Evolutionary conservation across 2,797 vertebrate genomes (phyloP), one percentile per base, ranked within the genome.

Genomic region (Platalea minor): DNA sequence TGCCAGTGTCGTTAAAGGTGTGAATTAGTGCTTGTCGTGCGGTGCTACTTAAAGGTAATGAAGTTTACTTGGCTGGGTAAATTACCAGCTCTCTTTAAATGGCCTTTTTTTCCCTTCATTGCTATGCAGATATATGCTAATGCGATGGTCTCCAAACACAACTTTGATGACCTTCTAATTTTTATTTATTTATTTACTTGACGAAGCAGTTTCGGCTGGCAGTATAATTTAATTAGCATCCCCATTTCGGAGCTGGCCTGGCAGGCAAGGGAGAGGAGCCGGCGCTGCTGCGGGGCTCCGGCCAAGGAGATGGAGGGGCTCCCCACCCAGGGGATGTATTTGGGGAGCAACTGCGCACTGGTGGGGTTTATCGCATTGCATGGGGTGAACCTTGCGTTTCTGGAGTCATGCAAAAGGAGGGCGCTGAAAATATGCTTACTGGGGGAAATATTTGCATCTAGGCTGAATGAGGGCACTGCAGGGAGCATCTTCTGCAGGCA

Each of bases 41-140:
- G 17, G 89, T 7, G 28, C 91, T 93, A 78, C 95, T 97, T 91
- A 94, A 60, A 96, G 92, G 93, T 92, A 97, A 95, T 97, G 86
- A 95, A 91, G 94, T 97, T 95, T 93, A 94, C 94, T 93, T 91
- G 81, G 91, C 91, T 95, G 94, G 74, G 81, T 93, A 96, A 97
- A 96, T 97, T 90, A 96, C 69, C 93, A 93, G 60, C 91, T 96
- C 95, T 92, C 88, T 95, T 91, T 77, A 94, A 97, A 93, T 81
- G 87, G 85, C 85, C 76, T 67, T 69, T 61, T 95, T 93, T 89
- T 15, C 48, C 63, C 85, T 70, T 96, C 97, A 93, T 95, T 97
- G 92, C 96, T 96, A 97, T 97, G 97, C 97, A 98, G 96, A 97
- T 97, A 28, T 90, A 97, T 97, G 98, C 95, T 97, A 98, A 97